phyloP scores from a whole-genome alignment of 1,140 invertebrate species.

The Zophobas morio region DNA sequence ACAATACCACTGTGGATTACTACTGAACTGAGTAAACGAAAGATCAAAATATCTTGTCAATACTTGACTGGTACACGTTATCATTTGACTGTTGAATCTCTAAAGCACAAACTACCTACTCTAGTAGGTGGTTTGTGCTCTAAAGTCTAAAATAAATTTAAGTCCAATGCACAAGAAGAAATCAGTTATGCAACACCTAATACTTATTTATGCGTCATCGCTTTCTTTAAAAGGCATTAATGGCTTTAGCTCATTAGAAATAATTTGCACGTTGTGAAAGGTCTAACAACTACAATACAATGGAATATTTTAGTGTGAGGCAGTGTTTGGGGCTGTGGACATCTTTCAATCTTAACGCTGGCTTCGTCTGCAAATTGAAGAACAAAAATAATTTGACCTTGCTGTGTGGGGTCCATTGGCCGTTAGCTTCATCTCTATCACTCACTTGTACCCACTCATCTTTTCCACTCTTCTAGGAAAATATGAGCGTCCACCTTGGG shows the following conservation, averaged over 20 bases:
- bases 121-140: too few species aligned
- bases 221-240: not conserved
- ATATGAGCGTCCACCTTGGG: constrained; percentile 21
- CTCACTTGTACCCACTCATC: not conserved
- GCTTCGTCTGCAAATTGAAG: not conserved
- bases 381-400: constrained; percentile 44
- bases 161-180: not conserved
- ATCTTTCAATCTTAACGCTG: not conserved
- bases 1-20: too few species aligned
- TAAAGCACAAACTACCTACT: too few species aligned
- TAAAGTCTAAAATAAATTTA: too few species aligned
- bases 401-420: constrained; percentile 36
- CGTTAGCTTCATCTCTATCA: constrained; percentile 3
- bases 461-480: constrained; percentile 16
- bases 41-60: too few species aligned
- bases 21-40: too few species aligned
- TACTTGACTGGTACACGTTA: too few species aligned
- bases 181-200: not conserved
- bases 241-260: constrained; percentile 18
- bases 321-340: not conserved
- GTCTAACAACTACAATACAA: not conserved
- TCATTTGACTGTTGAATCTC: too few species aligned
- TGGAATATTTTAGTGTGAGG: constrained; percentile 5
- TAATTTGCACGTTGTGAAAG: constrained; percentile 31
- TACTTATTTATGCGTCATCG: not conserved